Conservation (phyloP, 92 coral and sea anemone species). For the Palythoa heliodiscus region DNA sequence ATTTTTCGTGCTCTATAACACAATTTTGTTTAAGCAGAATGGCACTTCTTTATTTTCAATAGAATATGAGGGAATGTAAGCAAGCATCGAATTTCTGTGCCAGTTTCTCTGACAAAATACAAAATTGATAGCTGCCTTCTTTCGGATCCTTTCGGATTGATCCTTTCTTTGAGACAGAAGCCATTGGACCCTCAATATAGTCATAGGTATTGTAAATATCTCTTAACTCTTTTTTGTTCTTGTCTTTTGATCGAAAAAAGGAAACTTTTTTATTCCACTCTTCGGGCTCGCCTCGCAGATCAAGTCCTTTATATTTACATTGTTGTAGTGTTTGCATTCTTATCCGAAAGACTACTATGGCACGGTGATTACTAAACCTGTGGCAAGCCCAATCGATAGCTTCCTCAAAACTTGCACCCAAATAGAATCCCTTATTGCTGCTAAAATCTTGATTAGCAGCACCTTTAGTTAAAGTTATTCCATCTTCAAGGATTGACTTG, state of each 20-base stretch:
- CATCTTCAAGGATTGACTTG: slow-evolving; percentile 29
- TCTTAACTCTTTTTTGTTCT: background rate
- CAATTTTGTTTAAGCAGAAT: too few relatives aligned
- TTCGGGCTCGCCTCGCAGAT: background rate
- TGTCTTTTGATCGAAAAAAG: background rate
- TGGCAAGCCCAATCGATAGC: slow-evolving; percentile 39
- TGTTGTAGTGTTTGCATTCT: background rate
- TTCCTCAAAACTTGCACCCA: background rate
- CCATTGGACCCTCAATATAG: slow-evolving; percentile 33
- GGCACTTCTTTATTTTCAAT: background rate
- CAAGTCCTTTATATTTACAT: background rate
- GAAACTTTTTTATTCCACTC: background rate
- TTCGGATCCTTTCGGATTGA: background rate
- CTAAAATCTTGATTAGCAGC: slow-evolving; percentile 31
- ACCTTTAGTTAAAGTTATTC: slow-evolving; percentile 35
- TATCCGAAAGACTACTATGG: slow-evolving; percentile 34
- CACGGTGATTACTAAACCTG: background rate
- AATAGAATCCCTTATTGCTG: slow-evolving; percentile 44
- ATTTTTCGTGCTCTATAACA: too few relatives aligned
- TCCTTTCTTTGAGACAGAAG: background rate
- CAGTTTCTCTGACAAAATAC: slow-evolving; percentile 17
- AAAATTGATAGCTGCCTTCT: slow-evolving; percentile 21
- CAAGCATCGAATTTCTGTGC: slow-evolving; percentile 16
- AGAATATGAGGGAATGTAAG: slow-evolving; percentile 28
- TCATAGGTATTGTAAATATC: background rate